Conservation (phyloP, 2,113 vertebrate species). For the Melanostigma gelatinosum region DNA sequence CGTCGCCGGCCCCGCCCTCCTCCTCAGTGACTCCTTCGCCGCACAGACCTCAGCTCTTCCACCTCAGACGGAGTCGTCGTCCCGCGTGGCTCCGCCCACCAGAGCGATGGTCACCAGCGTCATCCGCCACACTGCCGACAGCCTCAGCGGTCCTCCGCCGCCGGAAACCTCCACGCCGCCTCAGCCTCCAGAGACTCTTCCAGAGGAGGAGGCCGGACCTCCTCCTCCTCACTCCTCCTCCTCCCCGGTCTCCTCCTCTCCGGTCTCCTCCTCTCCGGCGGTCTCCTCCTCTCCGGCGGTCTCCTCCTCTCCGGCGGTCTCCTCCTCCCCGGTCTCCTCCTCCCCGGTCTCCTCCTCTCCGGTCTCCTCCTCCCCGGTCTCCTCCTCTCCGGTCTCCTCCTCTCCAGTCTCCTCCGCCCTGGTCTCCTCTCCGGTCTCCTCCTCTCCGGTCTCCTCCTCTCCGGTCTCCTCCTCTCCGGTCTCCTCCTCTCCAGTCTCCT, state of each 20-base stretch:
- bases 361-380: too few species aligned
- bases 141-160: constrained; percentile 61
- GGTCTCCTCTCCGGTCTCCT: too few species aligned
- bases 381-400: too few species aligned
- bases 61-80: constrained; percentile 48
- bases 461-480: constrained; percentile 54
- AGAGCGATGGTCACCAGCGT: constrained; percentile 89
- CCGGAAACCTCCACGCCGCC: constrained; percentile 33
- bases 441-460: constrained; percentile 77
- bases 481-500: constrained; percentile 1
- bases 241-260: neutral
- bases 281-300: constrained; percentile 50
- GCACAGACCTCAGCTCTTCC: constrained; percentile 62
- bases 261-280: constrained; percentile 64
- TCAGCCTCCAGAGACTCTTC: constrained; percentile 26
- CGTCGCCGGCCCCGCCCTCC: constrained; percentile 26
- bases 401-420: too few species aligned
- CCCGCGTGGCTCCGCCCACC: constrained; percentile 54
- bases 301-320: too few species aligned
- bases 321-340: neutral
- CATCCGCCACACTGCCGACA: constrained; percentile 89
- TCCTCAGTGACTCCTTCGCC: constrained; percentile 19
- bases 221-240: constrained; percentile 67
- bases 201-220: constrained; percentile 52
- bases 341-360: too few species aligned